phyloP scores from a whole-genome alignment of 2,113 vertebrate genomes.

The Hiodon alosoides region DNA sequence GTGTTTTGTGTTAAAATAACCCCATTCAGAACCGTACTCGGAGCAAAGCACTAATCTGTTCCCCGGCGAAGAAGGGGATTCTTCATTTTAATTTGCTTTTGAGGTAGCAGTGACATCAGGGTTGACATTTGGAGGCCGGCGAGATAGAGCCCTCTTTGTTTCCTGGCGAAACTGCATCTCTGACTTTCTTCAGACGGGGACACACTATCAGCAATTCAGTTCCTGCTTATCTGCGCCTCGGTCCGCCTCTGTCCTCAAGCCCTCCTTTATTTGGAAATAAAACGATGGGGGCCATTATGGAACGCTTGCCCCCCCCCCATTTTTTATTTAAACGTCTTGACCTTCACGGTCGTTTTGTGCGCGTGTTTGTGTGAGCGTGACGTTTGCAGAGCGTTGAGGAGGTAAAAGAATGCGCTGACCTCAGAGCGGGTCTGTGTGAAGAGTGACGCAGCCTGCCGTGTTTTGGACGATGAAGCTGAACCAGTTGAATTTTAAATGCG shows the following conservation, averaged over 20 bases:
- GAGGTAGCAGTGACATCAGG: slow-evolving; percentile 32
- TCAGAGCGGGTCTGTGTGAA: neutral
- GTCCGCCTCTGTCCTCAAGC: neutral
- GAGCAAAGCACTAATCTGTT: neutral
- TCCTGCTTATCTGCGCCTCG: slow-evolving; percentile 14
- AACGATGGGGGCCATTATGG: slow-evolving; percentile 1
- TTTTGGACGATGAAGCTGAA: neutral
- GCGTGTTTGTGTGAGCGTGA: neutral
- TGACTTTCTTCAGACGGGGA: neutral
- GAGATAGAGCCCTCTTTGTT: slow-evolving; percentile 34
- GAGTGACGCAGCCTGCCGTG: neutral
- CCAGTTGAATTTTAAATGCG: too few relatives aligned
- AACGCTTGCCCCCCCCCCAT: neutral
- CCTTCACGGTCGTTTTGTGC: neutral
- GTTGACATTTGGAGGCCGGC: slow-evolving; percentile 28
- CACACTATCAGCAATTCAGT: slow-evolving; percentile 9
- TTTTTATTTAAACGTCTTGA: neutral
- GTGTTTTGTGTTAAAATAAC: neutral
- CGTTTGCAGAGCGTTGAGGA: too few relatives aligned
- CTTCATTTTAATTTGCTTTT: slow-evolving; percentile 13
- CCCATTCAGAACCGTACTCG: neutral
- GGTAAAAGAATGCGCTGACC: neutral
- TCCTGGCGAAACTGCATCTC: slow-evolving; percentile 8
- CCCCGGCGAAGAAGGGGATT: neutral
- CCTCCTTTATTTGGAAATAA: slow-evolving; percentile 11